These are phyloP conservation scores for Pelochelys cantorii DNA, from an alignment of 2,797 vertebrate genomes.

Conservation along the genomic window DNA sequence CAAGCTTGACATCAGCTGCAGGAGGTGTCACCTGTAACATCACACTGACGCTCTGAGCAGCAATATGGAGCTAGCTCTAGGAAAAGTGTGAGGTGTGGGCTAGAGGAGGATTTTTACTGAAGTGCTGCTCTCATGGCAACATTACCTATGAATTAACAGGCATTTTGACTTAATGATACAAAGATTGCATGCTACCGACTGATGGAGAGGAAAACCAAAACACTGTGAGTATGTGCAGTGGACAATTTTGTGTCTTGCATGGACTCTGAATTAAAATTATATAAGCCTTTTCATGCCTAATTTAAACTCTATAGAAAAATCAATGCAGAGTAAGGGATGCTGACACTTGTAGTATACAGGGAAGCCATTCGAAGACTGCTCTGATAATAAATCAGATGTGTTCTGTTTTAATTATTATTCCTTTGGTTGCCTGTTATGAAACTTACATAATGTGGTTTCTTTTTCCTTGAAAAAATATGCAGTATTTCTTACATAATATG, in stretches of 20 bases:
- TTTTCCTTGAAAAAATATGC: neutral
- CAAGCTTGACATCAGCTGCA: slow-evolving; percentile 66
- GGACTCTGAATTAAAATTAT: neutral
- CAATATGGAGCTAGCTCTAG: slow-evolving; percentile 40
- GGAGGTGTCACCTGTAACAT: slow-evolving; percentile 79
- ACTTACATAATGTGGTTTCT: slow-evolving; percentile 48
- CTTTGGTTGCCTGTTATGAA: neutral
- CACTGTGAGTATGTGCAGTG: slow-evolving; percentile 75
- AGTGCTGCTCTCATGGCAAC: slow-evolving; percentile 13
- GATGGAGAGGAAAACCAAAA: slow-evolving; percentile 56
- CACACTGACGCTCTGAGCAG: slow-evolving; percentile 69
- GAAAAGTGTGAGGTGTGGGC: slow-evolving; percentile 57
- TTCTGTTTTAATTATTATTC: neutral
- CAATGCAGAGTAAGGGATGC: neutral
- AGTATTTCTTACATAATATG: neutral
- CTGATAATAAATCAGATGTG: neutral
- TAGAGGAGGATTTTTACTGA: slow-evolving; percentile 18
- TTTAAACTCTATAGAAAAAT: slow-evolving; percentile 46
- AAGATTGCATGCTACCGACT: neutral
- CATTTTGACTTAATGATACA: slow-evolving; percentile 23
- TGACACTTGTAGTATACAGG: neutral
- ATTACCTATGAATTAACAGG: slow-evolving; percentile 23
- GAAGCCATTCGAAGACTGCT: slow-evolving; percentile 52
- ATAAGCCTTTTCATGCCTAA: slow-evolving; percentile 25
- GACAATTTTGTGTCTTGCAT: neutral